Evolutionary conservation across 2,888 invertebrate genomes (phyloP).

Genomic region (Tridacna gigas): DNA sequence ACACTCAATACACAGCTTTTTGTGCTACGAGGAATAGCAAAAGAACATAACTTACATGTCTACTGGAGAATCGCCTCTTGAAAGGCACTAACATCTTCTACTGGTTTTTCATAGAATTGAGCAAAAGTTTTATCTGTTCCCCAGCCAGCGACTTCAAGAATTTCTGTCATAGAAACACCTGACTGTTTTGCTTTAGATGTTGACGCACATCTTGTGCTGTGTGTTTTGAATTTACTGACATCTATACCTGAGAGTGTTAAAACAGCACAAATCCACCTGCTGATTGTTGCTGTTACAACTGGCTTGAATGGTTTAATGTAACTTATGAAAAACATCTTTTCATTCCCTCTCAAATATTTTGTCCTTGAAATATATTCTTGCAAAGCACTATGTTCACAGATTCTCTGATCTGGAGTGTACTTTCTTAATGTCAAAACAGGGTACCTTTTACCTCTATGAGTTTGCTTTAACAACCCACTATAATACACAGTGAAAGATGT

Average conservation of each 20-base stretch:
- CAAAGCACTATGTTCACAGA: constrained; percentile 1
- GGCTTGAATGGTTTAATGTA: constrained; percentile 7
- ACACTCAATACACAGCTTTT: too few species aligned
- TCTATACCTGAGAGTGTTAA: not conserved
- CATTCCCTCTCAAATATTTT: not conserved
- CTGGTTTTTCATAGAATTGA: not conserved
- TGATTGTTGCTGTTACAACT: constrained; percentile 1
- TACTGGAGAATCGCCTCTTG: not conserved
- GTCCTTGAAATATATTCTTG: not conserved
- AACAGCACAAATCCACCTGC: constrained; percentile 5
- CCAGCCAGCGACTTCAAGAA: not conserved
- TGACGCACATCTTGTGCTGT: not conserved
- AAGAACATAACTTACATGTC: not conserved
- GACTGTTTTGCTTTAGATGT: constrained; percentile 4
- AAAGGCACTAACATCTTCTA: not conserved
- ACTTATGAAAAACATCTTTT: constrained; percentile 4
- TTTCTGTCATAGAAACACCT: constrained; percentile 1
- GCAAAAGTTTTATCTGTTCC: not conserved
- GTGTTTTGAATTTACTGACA: not conserved
- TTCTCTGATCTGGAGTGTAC: constrained; percentile 11
- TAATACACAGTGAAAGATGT: not conserved
- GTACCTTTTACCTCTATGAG: not conserved
- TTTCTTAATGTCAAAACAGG: not conserved
- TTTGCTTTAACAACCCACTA: constrained; percentile 8
- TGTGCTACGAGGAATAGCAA: not conserved